A percentile compares a stretch with the other conserved stretches of the same genome.
phyloP scores from a whole-genome alignment of 2,888 invertebrate genomes.

The Cyrtodaria siliqua region DNA sequence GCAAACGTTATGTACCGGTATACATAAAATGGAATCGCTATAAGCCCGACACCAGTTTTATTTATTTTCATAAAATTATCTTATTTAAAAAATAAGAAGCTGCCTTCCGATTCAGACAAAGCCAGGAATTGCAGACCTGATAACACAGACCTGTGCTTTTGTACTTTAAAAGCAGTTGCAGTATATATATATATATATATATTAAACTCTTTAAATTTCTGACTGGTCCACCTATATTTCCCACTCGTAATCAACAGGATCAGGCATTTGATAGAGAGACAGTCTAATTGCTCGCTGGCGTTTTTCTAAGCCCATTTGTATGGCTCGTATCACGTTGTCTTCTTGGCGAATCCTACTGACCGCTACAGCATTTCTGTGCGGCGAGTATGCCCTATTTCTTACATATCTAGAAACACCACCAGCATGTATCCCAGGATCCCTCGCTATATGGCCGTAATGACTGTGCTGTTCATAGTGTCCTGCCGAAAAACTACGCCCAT shows the following conservation, averaged over 20 bases:
- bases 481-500: slow-evolving; percentile 46
- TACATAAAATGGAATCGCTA: too few relatives aligned
- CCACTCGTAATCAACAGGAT: slow-evolving; percentile 72
- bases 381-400: slow-evolving; percentile 68
- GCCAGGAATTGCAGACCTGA: too few relatives aligned
- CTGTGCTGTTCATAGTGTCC: slow-evolving; percentile 16
- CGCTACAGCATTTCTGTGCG: slow-evolving; percentile 52
- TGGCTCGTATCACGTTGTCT: slow-evolving; percentile 71
- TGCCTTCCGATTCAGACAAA: too few relatives aligned
- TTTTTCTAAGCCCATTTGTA: slow-evolving; percentile 75
- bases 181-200: too few relatives aligned
- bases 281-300: slow-evolving; percentile 71
- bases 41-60: too few relatives aligned
- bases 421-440: slow-evolving; percentile 15
- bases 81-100: too few relatives aligned
- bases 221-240: slow-evolving; percentile 58
- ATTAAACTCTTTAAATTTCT: background rate
- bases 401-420: slow-evolving; percentile 62
- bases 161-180: too few relatives aligned
- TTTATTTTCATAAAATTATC: too few relatives aligned
- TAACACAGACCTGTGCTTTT: too few relatives aligned
- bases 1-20: too few relatives aligned
- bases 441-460: slow-evolving; percentile 10
- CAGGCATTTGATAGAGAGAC: slow-evolving; percentile 73
- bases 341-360: slow-evolving; percentile 63